A percentile compares a stretch with the other conserved stretches of the same genome.
These are phyloP conservation scores for Campopleginae sp. DNA, from an alignment of 2,888 invertebrate species.

Conservation along the genomic window DNA sequence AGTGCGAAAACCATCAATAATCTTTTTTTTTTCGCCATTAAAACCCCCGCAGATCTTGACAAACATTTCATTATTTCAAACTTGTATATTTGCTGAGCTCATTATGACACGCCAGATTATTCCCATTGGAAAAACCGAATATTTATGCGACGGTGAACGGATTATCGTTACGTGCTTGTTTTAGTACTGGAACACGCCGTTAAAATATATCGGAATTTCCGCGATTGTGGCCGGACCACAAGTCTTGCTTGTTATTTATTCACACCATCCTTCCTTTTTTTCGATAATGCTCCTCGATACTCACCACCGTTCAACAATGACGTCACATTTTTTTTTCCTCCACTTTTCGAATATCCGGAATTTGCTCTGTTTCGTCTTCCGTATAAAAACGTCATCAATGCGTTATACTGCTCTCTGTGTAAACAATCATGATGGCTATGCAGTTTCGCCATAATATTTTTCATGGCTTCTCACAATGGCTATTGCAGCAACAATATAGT, in stretches of 20 bases:
- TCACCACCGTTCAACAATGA: background rate
- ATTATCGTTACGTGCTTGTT: conserved; percentile 22
- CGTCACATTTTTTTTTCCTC: background rate
- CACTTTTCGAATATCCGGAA: background rate
- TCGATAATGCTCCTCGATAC: background rate
- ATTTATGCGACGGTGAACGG: background rate
- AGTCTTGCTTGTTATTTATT: background rate
- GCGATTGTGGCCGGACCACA: background rate
- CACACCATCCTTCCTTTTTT: background rate
- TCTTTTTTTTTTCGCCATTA: background rate
- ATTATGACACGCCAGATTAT: conserved; percentile 14
- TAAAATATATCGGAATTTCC: background rate
- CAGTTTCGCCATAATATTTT: background rate
- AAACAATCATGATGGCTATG: background rate
- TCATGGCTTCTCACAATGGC: background rate
- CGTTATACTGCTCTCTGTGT: background rate
- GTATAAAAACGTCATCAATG: no score
- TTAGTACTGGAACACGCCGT: conserved; percentile 8
- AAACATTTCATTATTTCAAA: conserved; percentile 6
- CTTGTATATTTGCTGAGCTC: background rate
- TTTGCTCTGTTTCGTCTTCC: background rate
- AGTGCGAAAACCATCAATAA: background rate
- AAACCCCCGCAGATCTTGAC: background rate
- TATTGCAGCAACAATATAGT: background rate
- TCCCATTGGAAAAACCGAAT: background rate